Percentiles rank a stretch among this genome's conserved stretches.
phyloP scores from a whole-genome alignment of 2,113 vertebrate genomes.

The Xiphophorus maculatus region DNA sequence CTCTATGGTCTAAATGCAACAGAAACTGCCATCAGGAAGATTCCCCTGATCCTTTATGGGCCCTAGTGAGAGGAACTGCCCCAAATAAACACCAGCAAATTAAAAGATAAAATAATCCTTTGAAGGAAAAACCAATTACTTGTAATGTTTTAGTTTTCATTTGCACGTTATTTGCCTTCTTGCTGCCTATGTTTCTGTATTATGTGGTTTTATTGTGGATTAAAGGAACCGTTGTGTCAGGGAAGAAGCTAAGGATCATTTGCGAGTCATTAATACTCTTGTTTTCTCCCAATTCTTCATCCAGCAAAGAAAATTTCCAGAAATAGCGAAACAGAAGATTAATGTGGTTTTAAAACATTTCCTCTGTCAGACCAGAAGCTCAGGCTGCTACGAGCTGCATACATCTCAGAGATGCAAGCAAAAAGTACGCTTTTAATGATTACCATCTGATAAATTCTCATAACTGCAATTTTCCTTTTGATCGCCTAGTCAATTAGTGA shows the following conservation, averaged over 20 bases:
- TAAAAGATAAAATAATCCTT: background rate
- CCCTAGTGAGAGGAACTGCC: background rate
- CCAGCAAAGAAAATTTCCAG: background rate
- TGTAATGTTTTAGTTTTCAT: background rate
- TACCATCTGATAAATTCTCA: conserved; percentile 18
- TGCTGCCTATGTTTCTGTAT: background rate
- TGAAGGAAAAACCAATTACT: background rate
- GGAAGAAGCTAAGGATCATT: background rate
- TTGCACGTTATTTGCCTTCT: background rate
- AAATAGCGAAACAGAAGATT: background rate
- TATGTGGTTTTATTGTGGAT: background rate
- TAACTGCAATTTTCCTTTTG: conserved; percentile 1
- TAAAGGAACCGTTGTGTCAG: background rate
- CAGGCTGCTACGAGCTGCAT: background rate
- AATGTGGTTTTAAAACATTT: background rate
- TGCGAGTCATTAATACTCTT: background rate
- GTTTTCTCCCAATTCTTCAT: background rate
- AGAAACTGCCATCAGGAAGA: background rate
- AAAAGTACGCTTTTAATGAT: background rate
- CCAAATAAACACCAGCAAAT: background rate
- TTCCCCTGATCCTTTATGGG: background rate
- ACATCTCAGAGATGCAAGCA: background rate
- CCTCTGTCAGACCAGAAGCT: background rate
- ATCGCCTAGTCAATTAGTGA: background rate
- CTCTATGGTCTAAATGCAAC: background rate